phyloP scores from a whole-genome alignment of 2,113 vertebrate genomes.

The Todiramphus chloris region DNA sequence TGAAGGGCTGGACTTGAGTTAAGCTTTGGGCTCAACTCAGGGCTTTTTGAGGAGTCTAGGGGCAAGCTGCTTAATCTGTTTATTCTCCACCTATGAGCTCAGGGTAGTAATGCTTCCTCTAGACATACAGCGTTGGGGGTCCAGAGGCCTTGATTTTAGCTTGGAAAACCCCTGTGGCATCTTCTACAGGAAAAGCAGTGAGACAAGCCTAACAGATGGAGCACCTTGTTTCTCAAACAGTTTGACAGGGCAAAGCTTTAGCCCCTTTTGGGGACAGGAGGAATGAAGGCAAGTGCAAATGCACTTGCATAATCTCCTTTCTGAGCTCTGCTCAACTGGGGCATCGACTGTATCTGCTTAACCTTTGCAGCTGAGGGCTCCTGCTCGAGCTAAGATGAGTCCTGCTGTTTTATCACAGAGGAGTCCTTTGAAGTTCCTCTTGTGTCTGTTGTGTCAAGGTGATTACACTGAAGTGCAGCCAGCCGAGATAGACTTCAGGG shows the following conservation, averaged over 20 bases:
- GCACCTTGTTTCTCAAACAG: neutral
- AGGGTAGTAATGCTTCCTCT: neutral
- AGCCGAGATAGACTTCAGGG: neutral
- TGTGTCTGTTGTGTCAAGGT: neutral
- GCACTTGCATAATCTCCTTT: neutral
- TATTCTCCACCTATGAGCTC: neutral
- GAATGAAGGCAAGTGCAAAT: neutral
- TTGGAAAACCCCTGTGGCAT: neutral
- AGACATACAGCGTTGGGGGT: neutral
- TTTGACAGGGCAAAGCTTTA: neutral
- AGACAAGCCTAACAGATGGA: neutral
- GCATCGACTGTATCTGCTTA: neutral
- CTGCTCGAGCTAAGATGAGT: neutral
- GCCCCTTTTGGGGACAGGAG: neutral
- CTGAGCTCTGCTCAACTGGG: neutral
- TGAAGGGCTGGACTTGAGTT: neutral
- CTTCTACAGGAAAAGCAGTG: neutral
- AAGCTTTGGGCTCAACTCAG: neutral
- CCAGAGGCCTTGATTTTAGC: neutral
- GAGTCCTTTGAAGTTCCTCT: slow-evolving; percentile 6
- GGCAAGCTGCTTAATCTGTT: neutral
- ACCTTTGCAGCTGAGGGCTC: neutral
- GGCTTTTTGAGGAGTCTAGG: neutral
- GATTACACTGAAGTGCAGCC: slow-evolving; percentile 7
- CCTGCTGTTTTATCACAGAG: neutral